A percentile compares a stretch with the other conserved stretches of the same genome.
Evolutionary conservation across 2,888 invertebrate genomes (phyloP).

Genomic region (Mythimna loreyi): DNA sequence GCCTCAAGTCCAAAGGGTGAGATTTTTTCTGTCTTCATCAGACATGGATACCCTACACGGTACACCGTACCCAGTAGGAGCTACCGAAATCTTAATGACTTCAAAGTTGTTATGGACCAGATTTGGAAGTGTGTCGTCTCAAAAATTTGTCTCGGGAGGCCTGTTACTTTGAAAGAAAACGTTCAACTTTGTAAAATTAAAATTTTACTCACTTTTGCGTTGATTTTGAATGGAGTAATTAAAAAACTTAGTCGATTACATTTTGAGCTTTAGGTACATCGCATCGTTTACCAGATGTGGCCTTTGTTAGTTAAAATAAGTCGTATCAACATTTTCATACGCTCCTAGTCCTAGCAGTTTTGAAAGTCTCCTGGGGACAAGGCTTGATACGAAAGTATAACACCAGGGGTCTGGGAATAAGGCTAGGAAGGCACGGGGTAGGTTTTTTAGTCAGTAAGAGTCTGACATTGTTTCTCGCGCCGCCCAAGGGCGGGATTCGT

Average conservation of each 20-base stretch:
- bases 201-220: conserved; percentile 8
- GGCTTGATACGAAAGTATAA: too few relatives aligned
- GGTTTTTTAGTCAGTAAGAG: too few relatives aligned
- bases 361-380: too few relatives aligned
- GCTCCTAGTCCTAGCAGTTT: too few relatives aligned
- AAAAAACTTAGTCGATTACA: conserved; percentile 19
- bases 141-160: conserved; percentile 22
- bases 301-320: not conserved
- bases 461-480: too few relatives aligned
- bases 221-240: conserved; percentile 17
- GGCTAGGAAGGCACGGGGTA: too few relatives aligned
- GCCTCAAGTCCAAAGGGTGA: too few relatives aligned
- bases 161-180: conserved; percentile 39
- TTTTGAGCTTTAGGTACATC: not conserved
- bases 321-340: not conserved
- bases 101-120: conserved; percentile 61
- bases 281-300: not conserved
- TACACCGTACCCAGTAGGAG: not conserved
- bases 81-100: conserved; percentile 66
- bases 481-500: too few relatives aligned
- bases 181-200: conserved; percentile 22
- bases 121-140: conserved; percentile 58
- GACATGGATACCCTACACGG: too few relatives aligned
- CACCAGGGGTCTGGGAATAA: too few relatives aligned
- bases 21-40: too few relatives aligned